A percentile compares a stretch with the other conserved stretches of the same genome.
These are phyloP conservation scores for Porites evermanni DNA, from an alignment of 92 coral and sea anemone species.

Conservation along the genomic window DNA sequence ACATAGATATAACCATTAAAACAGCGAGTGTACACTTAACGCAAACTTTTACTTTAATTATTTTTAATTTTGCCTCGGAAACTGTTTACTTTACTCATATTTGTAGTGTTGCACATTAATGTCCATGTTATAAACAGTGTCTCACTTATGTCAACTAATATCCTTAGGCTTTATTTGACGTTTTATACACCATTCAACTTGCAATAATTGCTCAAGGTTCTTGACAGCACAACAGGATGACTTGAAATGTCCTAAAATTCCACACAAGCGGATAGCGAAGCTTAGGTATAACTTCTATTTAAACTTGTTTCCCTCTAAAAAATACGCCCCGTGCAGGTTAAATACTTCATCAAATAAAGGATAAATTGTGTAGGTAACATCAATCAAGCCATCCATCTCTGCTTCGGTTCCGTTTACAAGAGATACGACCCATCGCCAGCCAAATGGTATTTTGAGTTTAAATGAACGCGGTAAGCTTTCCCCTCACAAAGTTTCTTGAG, in stretches of 20 bases:
- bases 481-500: conserved; percentile 62
- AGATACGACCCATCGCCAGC: conserved; percentile 73
- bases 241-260: not conserved
- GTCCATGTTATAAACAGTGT: not conserved
- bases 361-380: not conserved
- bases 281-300: not conserved
- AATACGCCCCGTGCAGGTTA: not conserved
- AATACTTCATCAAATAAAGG: not conserved
- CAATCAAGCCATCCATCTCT: not conserved
- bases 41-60: not conserved
- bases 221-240: not conserved
- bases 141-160: not conserved
- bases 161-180: not conserved
- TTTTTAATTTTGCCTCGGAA: not conserved
- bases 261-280: not conserved
- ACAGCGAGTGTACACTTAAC: not conserved
- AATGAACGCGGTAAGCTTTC: conserved; percentile 46
- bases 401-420: conserved; percentile 16
- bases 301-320: not conserved
- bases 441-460: conserved; percentile 54
- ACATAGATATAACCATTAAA: not conserved
- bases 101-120: not conserved
- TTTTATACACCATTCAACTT: not conserved
- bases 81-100: not conserved
- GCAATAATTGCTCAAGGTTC: not conserved